Evolutionary conservation across 1,140 invertebrate genomes (phyloP).

Genomic region (Diorhabda sublineata): DNA sequence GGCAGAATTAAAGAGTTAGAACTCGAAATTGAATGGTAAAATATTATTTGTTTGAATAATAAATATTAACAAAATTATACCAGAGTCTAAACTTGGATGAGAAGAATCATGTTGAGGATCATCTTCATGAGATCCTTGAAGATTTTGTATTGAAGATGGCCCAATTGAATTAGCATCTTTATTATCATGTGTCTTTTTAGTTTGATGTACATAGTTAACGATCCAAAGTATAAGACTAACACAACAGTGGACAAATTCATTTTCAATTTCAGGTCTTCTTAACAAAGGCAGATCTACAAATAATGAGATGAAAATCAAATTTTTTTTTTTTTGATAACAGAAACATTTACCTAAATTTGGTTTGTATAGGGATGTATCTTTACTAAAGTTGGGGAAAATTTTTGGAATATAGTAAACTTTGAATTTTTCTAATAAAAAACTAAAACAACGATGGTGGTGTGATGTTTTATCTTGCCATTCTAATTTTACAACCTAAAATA

Average conservation of each 20-base stretch:
- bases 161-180: slow-evolving; percentile 23
- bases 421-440: slow-evolving; percentile 89
- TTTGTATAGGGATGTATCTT: slow-evolving; percentile 80
- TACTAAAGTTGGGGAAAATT: slow-evolving; percentile 86
- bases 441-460: slow-evolving; percentile 76
- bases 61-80: slow-evolving; percentile 27
- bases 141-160: slow-evolving; percentile 17
- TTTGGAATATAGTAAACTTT: slow-evolving; percentile 85
- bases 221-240: slow-evolving; percentile 88
- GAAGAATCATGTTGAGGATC: slow-evolving; percentile 38
- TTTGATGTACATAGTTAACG: slow-evolving; percentile 71
- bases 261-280: slow-evolving; percentile 56
- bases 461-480: slow-evolving; percentile 85
- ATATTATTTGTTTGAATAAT: no score
- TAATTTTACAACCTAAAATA: slow-evolving; percentile 59
- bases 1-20: no score
- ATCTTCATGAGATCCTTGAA: slow-evolving; percentile 33
- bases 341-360: slow-evolving; percentile 72
- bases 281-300: slow-evolving; percentile 56
- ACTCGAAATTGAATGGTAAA: no score
- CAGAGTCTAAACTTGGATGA: slow-evolving; percentile 43
- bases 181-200: slow-evolving; percentile 26
- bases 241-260: slow-evolving; percentile 67
- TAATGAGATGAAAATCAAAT: background rate
- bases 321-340: background rate